Percentiles rank a stretch among this genome's conserved stretches.
Evolutionary conservation across 2,888 invertebrate genomes (phyloP).

Genomic region (Melipona bicolor): DNA sequence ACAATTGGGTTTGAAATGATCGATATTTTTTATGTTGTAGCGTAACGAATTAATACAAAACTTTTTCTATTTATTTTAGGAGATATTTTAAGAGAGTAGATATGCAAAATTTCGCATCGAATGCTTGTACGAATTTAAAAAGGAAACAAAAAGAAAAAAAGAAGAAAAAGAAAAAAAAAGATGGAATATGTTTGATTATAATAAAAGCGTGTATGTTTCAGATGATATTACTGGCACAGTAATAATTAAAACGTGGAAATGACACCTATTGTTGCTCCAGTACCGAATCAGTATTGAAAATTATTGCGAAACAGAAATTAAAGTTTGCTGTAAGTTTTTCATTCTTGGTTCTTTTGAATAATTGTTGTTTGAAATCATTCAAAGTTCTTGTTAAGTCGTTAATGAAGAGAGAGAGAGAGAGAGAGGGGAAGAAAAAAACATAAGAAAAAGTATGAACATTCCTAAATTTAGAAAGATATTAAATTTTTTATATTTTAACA

Average conservation of each 20-base stretch:
- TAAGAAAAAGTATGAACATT: constrained; percentile 28
- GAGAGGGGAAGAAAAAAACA: background rate
- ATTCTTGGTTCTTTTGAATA: constrained; percentile 4
- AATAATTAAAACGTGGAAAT: constrained; percentile 60
- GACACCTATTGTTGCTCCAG: constrained; percentile 57
- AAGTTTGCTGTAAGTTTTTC: constrained; percentile 20
- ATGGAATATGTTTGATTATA: constrained; percentile 33
- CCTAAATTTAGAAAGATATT: constrained; percentile 41
- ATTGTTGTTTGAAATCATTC: constrained; percentile 15
- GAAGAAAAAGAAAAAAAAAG: background rate
- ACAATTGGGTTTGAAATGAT: constrained; percentile 30
- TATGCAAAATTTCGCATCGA: constrained; percentile 44
- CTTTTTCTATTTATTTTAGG: constrained; percentile 54
- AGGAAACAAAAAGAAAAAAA: constrained; percentile 3
- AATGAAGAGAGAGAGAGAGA: background rate
- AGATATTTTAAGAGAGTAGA: constrained; percentile 39
- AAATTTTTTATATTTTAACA: constrained; percentile 14
- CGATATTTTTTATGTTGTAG: constrained; percentile 44
- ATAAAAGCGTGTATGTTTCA: constrained; percentile 48
- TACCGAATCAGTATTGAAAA: constrained; percentile 60
- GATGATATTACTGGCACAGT: constrained; percentile 50
- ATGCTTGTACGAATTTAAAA: constrained; percentile 38
- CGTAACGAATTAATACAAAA: constrained; percentile 42
- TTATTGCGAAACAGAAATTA: constrained; percentile 23
- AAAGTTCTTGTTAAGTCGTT: constrained; percentile 26